Percentiles rank a stretch among this genome's conserved stretches.
These are phyloP conservation scores for Aegypius monachus DNA, from an alignment of 2,113 vertebrate genomes.

Conservation along the genomic window DNA sequence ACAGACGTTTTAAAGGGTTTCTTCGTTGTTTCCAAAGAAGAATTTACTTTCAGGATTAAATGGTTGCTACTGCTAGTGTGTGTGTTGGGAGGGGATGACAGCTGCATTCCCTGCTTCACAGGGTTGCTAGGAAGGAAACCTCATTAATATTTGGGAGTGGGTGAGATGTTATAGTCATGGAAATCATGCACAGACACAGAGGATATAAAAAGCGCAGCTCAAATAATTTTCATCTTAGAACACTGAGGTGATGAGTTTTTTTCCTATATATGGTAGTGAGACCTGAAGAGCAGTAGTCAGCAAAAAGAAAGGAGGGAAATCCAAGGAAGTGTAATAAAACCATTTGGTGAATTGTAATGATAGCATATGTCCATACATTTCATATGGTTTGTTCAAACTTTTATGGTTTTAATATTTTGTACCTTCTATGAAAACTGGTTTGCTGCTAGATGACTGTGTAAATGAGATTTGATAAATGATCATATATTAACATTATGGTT, in stretches of 20 bases:
- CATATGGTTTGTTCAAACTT: no score
- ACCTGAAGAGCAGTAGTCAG: not conserved
- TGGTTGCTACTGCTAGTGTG: not conserved
- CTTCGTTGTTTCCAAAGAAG: not conserved
- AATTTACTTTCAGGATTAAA: not conserved
- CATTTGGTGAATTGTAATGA: not conserved
- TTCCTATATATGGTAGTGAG: not conserved
- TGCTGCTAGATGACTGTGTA: no score
- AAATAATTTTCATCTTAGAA: not conserved
- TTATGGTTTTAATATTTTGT: no score
- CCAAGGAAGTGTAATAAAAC: not conserved
- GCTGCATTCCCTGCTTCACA: not conserved
- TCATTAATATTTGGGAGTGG: not conserved
- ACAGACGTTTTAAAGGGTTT: not conserved
- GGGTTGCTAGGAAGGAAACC: not conserved
- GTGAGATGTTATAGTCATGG: not conserved
- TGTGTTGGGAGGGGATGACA: not conserved
- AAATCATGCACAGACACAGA: not conserved
- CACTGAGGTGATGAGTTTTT: not conserved
- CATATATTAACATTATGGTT: no score
- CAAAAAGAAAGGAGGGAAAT: not conserved
- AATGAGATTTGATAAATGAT: no score
- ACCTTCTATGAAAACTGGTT: no score
- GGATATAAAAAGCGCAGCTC: not conserved
- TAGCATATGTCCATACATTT: no score